Base-by-base conservation (phyloP, 2,113 vertebrate genomes). In the Rhadina sibilatrix region DNA sequence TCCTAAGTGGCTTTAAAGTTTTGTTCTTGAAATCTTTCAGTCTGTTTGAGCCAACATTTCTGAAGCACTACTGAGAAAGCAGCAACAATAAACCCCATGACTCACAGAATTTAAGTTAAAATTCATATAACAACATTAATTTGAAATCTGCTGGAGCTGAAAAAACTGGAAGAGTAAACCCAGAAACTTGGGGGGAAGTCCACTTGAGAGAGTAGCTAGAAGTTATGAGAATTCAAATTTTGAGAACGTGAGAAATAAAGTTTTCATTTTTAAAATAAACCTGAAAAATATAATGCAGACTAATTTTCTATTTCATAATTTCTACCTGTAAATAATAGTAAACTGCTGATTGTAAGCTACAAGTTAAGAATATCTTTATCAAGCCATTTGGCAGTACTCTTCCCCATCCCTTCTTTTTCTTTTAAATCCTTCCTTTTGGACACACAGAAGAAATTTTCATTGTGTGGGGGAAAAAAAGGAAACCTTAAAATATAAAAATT, bases 401-500 rank as follows among this genome's bases (percentile, higher is more conserved):
- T 87, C 11, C 11, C 11, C 6, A 17, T 38, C 7, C 22, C 22
- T 69, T 81, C 9, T 53, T 78, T 90, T 88, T 46, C n/a, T 78
- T 80, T 78, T 69, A 69, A 82, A 80, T 61, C 6, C 8, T 83
- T 81, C 20, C 18, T 59, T 94, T 94, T 31, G 27, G 68, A 83
- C 10, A 42, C 14, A 68, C 9, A 72, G 46, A 50, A 86, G 9
- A 69, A 11, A 59, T 77, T 53, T 85, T 68, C 33, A 59, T 61
- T 81, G 33, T 40, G 19, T 15, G 18, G 6, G 2, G 40, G 14
- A 1, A 18, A 4, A 83, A 94, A 79, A 78, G 2, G 17, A 81
- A 91, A 93, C 15, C 10, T 74, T 64, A 63, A 93, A 86, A 80
- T 60, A 89, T 21, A 95, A 83, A 89, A 93, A 64, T 60, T 96